These are phyloP conservation scores for Caenorhabditis sp. DNA, from an alignment of 2,888 invertebrate genomes.

Conservation along the genomic window DNA sequence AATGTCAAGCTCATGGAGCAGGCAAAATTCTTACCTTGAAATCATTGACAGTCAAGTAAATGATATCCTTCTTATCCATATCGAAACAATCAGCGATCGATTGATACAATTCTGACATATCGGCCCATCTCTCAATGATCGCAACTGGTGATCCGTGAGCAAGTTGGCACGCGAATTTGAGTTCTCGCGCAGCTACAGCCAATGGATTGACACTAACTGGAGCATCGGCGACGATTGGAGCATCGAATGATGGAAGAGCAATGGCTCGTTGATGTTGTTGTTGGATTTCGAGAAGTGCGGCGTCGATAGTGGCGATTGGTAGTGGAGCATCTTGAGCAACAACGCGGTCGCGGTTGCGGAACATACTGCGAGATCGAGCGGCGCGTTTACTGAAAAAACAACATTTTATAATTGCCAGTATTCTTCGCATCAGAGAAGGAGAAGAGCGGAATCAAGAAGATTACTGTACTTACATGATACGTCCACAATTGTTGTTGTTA, in stretches of 20 bases:
- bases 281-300: neutral
- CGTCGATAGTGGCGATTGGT: neutral
- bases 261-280: neutral
- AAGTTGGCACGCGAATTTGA: constrained; percentile 88
- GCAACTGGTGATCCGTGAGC: constrained; percentile 88
- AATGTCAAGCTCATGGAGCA: no score
- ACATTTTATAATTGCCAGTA: neutral
- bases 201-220: neutral
- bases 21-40: constrained; percentile 88
- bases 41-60: constrained; percentile 96
- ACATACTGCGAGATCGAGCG: neutral
- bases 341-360: neutral
- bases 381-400: neutral
- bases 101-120: constrained; percentile 36
- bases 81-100: constrained; percentile 51
- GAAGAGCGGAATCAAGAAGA: no score
- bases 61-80: constrained; percentile 77
- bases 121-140: constrained; percentile 30
- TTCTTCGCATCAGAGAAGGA: neutral
- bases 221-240: neutral
- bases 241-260: neutral
- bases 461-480: neutral
- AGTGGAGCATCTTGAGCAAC: neutral
- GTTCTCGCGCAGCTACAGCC: neutral
- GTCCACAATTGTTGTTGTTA: neutral